Conservation (phyloP, 2,113 vertebrate species). For the Ploceus nigricollis region DNA sequence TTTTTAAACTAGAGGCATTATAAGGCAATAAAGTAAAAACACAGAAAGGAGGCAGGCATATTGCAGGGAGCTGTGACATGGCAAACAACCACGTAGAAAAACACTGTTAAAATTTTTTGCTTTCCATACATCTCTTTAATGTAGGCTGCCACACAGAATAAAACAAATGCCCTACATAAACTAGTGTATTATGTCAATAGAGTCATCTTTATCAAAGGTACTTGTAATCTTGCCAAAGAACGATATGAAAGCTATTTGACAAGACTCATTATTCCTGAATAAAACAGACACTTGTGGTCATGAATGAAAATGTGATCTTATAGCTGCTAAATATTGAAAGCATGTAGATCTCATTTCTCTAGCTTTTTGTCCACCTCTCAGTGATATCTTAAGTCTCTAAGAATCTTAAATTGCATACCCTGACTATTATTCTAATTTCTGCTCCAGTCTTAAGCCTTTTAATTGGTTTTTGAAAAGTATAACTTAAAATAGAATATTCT, state of each 20-base stretch:
- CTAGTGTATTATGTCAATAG: background rate
- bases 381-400: background rate
- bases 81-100: background rate
- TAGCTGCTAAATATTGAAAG: background rate
- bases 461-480: background rate
- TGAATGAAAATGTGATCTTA: constrained; percentile 25
- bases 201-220: constrained; percentile 1
- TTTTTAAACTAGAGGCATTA: background rate
- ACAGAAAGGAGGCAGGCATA: background rate
- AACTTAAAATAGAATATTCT: background rate
- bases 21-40: background rate
- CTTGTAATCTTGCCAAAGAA: background rate
- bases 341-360: background rate
- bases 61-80: background rate
- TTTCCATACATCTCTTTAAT: background rate
- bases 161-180: constrained; percentile 4
- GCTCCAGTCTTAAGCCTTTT: background rate
- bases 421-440: background rate
- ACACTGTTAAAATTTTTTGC: background rate
- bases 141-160: background rate
- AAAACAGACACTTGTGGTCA: background rate
- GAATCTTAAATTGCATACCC: background rate
- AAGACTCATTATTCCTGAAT: background rate
- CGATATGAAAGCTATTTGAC: background rate
- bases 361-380: background rate